Conservation (phyloP, 2,888 invertebrate genomes). For the Atethmia centrago region DNA sequence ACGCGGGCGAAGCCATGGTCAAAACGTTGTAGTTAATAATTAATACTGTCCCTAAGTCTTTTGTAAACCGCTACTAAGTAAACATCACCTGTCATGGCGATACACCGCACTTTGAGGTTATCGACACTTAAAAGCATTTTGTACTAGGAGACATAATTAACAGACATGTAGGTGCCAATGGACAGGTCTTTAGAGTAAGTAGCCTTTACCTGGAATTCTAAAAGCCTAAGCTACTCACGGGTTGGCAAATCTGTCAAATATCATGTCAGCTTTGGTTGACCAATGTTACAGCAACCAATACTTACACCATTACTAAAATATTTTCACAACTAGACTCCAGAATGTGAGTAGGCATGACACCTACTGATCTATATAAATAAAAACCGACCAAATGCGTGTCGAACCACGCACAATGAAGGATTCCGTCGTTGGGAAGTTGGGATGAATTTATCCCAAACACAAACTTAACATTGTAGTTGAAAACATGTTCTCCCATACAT, state of each 20-base stretch:
- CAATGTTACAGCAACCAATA: too few relatives aligned
- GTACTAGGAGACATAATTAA: conserved; percentile 42
- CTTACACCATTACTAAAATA: too few relatives aligned
- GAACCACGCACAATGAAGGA: too few relatives aligned
- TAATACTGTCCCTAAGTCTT: not conserved
- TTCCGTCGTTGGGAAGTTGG: too few relatives aligned
- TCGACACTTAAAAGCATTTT: conserved; percentile 55
- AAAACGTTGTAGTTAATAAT: not conserved
- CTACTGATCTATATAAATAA: too few relatives aligned
- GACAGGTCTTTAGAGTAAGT: conserved; percentile 26
- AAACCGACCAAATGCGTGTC: too few relatives aligned
- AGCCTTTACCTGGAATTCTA: conserved; percentile 30
- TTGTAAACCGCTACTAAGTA: conserved; percentile 12
- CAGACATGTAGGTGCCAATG: conserved; percentile 9
- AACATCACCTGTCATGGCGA: conserved; percentile 41
- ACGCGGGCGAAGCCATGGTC: not conserved
- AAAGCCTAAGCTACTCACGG: not conserved
- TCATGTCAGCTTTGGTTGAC: not conserved
- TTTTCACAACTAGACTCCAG: too few relatives aligned
- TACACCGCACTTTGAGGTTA: conserved; percentile 51
- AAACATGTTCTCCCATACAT: too few relatives aligned
- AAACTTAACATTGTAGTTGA: too few relatives aligned
- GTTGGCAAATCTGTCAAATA: not conserved
- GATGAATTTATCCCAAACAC: too few relatives aligned
- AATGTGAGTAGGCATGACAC: too few relatives aligned